Evolutionary conservation across 2,113 vertebrate species (phyloP).

Genomic region (Trogon surrucura): DNA sequence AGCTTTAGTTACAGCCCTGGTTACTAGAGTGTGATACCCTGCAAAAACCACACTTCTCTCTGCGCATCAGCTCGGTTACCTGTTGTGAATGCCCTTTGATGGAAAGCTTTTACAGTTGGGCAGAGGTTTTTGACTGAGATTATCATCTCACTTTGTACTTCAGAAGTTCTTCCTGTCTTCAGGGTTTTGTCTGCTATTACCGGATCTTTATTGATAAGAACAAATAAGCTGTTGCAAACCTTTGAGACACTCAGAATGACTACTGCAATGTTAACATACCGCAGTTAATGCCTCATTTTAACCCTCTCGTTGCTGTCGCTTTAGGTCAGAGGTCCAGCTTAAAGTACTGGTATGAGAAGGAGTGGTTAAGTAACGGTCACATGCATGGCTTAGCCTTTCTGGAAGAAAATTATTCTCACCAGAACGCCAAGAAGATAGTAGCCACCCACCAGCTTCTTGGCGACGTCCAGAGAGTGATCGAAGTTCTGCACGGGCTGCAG

Average conservation of each 20-base stretch:
- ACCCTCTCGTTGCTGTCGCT: slow-evolving; percentile 31
- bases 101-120: neutral
- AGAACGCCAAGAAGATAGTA: slow-evolving; percentile 91
- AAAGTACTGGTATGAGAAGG: slow-evolving; percentile 90
- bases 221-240: neutral
- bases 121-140: neutral
- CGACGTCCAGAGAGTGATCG: slow-evolving; percentile 86
- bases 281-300: slow-evolving; percentile 23
- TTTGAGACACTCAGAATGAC: neutral
- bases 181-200: neutral
- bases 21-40: neutral
- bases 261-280: neutral
- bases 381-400: slow-evolving; percentile 95
- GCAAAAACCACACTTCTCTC: neutral
- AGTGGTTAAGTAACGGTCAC: slow-evolving; percentile 89
- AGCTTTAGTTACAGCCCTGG: neutral
- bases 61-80: neutral
- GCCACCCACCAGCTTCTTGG: slow-evolving; percentile 91
- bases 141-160: neutral
- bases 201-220: neutral
- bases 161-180: neutral
- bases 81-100: neutral
- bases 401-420: slow-evolving; percentile 93
- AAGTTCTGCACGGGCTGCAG: slow-evolving; percentile 91
- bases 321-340: slow-evolving; percentile 89